Conservation (phyloP, 2,113 vertebrate genomes). For the Propithecus coquereli region DNA sequence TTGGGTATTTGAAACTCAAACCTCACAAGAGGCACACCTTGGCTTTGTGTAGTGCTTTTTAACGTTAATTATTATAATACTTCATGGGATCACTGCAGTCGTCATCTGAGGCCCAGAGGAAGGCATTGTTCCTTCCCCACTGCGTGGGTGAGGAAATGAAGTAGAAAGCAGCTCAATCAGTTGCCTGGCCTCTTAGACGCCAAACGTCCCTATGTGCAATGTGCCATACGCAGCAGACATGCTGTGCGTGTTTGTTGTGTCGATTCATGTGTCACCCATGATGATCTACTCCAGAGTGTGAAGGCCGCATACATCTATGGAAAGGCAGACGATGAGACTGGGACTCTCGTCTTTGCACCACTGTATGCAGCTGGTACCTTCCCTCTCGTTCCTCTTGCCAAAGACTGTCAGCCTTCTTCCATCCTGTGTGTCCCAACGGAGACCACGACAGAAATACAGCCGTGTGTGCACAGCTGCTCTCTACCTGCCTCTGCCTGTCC, state of each 20-base stretch:
- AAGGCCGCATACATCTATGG: neutral
- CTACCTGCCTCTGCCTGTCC: neutral
- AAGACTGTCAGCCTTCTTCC: neutral
- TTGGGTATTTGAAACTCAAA: neutral
- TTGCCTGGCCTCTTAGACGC: neutral
- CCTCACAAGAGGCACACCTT: neutral
- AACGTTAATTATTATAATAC: too few relatives aligned
- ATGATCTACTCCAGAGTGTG: neutral
- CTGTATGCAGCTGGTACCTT: neutral
- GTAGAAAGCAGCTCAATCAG: neutral
- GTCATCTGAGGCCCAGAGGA: neutral
- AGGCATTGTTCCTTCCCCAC: neutral
- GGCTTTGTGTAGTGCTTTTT: neutral
- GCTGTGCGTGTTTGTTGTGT: neutral
- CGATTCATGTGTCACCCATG: fast-evolving
- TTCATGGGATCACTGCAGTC: neutral
- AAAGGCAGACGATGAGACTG: neutral
- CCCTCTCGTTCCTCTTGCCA: neutral
- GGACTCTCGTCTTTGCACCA: neutral
- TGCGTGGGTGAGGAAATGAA: neutral
- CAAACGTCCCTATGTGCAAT: fast-evolving
- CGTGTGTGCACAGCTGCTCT: neutral
- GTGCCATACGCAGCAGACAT: fast-evolving
- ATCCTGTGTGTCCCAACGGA: neutral
- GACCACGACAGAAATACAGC: neutral